A percentile compares a stretch with the other conserved stretches of the same genome.
Evolutionary conservation across 2,888 invertebrate genomes (phyloP).

Genomic region (Cheilosia variabilis): DNA sequence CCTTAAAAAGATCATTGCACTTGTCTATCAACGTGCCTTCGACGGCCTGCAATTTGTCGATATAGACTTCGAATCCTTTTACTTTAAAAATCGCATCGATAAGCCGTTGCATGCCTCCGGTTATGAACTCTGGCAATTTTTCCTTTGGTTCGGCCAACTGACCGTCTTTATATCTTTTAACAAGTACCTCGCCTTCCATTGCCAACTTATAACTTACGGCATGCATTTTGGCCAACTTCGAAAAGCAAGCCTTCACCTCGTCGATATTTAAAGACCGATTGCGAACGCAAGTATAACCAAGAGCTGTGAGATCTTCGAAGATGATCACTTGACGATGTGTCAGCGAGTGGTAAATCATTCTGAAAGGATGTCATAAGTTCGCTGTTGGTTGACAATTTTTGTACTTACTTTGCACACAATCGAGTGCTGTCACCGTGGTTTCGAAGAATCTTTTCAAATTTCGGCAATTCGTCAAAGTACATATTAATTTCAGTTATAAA

Average conservation of each 20-base stretch:
- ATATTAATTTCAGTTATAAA: slow-evolving; percentile 74
- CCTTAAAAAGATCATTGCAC: too few species aligned
- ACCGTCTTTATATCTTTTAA: slow-evolving; percentile 12
- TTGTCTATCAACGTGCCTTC: neutral
- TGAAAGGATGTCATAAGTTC: neutral
- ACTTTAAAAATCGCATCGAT: slow-evolving; percentile 74
- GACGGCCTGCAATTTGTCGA: slow-evolving; percentile 20
- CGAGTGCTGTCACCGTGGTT: slow-evolving; percentile 67
- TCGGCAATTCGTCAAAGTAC: slow-evolving; percentile 71
- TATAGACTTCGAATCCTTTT: slow-evolving; percentile 63
- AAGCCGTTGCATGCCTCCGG: slow-evolving; percentile 27
- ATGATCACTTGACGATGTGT: too few species aligned
- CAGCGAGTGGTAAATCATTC: too few species aligned
- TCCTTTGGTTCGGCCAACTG: slow-evolving; percentile 18
- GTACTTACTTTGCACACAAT: slow-evolving; percentile 68
- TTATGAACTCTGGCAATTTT: too few species aligned
- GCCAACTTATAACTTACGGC: too few species aligned
- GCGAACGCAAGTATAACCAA: too few species aligned
- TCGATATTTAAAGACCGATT: too few species aligned
- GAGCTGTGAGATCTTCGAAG: too few species aligned
- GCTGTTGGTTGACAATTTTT: neutral
- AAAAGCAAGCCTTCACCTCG: too few species aligned
- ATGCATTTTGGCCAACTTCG: too few species aligned
- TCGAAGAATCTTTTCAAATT: slow-evolving; percentile 68
- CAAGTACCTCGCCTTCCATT: too few species aligned